These are phyloP conservation scores for Morpho achilles DNA, from an alignment of 2,888 invertebrate species.

Conservation along the genomic window DNA sequence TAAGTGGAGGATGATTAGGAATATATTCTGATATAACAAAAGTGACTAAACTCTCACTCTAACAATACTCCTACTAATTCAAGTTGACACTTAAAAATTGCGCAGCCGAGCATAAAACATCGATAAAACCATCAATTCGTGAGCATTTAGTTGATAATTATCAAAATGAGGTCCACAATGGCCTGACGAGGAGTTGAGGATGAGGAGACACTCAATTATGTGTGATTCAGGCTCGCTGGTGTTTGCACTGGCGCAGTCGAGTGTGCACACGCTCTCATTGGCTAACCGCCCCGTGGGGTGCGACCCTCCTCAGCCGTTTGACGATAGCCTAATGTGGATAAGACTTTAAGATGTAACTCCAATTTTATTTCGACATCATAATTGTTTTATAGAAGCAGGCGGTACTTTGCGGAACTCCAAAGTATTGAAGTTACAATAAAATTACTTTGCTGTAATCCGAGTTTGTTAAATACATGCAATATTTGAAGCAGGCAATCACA, in stretches of 20 bases:
- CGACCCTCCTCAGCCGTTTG: constrained; percentile 37
- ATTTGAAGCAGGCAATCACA: too few relatives aligned
- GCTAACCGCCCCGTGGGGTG: constrained; percentile 38
- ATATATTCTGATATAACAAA: too few relatives aligned
- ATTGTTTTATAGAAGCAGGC: too few relatives aligned
- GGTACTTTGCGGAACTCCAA: too few relatives aligned
- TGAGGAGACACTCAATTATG: constrained; percentile 53
- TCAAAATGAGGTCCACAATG: constrained; percentile 63
- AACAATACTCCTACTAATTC: constrained; percentile 23
- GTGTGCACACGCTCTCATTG: constrained; percentile 63
- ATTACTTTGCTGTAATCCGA: too few relatives aligned
- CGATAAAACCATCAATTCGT: constrained; percentile 61
- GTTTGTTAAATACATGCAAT: too few relatives aligned
- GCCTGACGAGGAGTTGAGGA: constrained; percentile 32
- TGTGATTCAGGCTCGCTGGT: constrained; percentile 54
- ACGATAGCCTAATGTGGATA: constrained; percentile 36
- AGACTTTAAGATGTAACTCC: neutral
- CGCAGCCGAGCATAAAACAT: constrained; percentile 54
- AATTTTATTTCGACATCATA: too few relatives aligned
- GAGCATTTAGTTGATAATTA: constrained; percentile 67
- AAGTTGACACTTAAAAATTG: constrained; percentile 21
- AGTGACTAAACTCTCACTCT: neutral
- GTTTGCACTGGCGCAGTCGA: constrained; percentile 55
- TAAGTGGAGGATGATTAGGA: too few relatives aligned
- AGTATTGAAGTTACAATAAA: too few relatives aligned